Percentiles rank a stretch among this genome's conserved stretches.
These are phyloP conservation scores for Meteorus sp. DNA, from an alignment of 1,140 invertebrate species.

Conservation along the genomic window DNA sequence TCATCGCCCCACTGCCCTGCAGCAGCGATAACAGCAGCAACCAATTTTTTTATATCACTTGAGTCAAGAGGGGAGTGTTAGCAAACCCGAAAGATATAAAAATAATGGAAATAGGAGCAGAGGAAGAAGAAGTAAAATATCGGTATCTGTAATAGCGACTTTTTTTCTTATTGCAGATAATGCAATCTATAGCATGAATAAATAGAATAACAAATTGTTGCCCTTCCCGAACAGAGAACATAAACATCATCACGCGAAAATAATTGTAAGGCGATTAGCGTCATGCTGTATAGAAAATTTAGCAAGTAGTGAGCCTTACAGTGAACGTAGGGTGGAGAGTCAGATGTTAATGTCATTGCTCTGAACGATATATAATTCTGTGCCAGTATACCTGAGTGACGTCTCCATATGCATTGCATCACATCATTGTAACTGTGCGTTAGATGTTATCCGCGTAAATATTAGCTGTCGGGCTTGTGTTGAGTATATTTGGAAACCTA, in stretches of 20 bases:
- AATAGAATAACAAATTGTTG: too few species aligned
- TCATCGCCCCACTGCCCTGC: conserved; percentile 50
- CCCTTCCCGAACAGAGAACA: too few species aligned
- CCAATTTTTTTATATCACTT: conserved; percentile 44
- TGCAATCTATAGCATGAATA: too few species aligned
- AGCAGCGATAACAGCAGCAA: conserved; percentile 43
- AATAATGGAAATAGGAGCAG: conserved; percentile 28
- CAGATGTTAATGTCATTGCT: not conserved
- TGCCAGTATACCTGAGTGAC: conserved; percentile 1
- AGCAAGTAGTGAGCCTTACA: conserved; percentile 48
- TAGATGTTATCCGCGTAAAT: too few species aligned
- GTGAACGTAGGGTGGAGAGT: not conserved
- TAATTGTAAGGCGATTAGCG: conserved; percentile 45
- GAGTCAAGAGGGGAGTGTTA: too few species aligned
- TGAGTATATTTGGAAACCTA: too few species aligned
- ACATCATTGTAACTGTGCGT: conserved; percentile 55
- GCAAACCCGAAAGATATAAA: too few species aligned
- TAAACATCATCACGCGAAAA: too few species aligned
- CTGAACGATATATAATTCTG: too few species aligned
- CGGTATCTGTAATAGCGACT: not conserved
- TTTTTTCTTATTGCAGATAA: not conserved
- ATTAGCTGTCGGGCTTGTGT: too few species aligned
- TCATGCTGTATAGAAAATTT: conserved; percentile 53
- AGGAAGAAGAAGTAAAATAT: not conserved
- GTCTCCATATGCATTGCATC: conserved; percentile 42